Evolutionary conservation across 2,113 vertebrate species (phyloP).

Genomic region (Hystrix cristata): DNA sequence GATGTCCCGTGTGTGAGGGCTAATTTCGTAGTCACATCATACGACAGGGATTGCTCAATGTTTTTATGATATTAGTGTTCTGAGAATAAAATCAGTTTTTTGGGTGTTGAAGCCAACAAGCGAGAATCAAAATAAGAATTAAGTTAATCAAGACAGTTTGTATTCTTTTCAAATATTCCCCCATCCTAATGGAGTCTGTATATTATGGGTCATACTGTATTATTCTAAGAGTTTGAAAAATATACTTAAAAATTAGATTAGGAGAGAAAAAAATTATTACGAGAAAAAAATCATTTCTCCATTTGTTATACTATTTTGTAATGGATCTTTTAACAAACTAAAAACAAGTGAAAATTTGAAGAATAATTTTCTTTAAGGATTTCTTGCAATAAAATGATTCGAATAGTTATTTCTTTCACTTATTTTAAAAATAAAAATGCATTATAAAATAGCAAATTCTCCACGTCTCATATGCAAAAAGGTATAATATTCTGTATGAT

Average conservation of each 20-base stretch:
- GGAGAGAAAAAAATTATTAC: neutral
- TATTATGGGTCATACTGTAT: neutral
- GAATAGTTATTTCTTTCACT: neutral
- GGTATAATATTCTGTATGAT: neutral
- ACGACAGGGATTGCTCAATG: neutral
- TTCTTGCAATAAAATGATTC: neutral
- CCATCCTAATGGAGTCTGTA: neutral
- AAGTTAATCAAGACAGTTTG: neutral
- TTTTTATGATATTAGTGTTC: neutral
- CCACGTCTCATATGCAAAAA: neutral
- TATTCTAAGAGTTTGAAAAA: neutral
- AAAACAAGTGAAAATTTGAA: neutral
- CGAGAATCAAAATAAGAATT: neutral
- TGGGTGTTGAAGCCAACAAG: neutral
- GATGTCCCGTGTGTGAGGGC: neutral
- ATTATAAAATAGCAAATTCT: neutral
- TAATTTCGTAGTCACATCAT: neutral
- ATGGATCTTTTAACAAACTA: neutral
- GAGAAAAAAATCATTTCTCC: neutral
- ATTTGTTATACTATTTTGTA: neutral
- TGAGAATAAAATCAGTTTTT: neutral
- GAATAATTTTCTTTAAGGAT: neutral
- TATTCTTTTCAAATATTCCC: neutral
- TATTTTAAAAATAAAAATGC: neutral
- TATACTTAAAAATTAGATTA: neutral